Evolutionary conservation across 2,113 vertebrate species (phyloP), one percentile per base, ranked within the genome.

Genomic region (Copsychus sechellarum): DNA sequence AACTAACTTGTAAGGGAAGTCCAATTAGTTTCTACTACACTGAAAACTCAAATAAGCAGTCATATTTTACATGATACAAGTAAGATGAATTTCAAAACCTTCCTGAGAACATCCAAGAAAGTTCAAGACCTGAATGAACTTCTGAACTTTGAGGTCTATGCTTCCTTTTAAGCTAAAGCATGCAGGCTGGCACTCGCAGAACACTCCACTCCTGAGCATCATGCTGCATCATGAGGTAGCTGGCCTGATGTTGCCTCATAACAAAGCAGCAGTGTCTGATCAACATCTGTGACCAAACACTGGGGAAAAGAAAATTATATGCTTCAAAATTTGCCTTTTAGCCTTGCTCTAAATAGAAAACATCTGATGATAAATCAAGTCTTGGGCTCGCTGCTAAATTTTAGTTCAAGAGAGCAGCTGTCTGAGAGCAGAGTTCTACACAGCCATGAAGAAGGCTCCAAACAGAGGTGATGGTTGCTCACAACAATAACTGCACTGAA

Each of bases 201-300:
- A 82, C 67, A 81, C 70, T 87, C 57, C 24, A 9, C 31, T 91
- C 56, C 57, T 19, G 42, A 87, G 31, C 48, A 86, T 31, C 64
- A 92, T 7, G 62, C 84, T 95, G 78, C 93, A 97, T 36, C 76
- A 86, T n/a, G 48, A 69, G 54, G 48, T 5, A 96, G 91, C 88
- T 82, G 56, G 87, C 40, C 51, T 82, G 47, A 81, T 36, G 86
- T 33, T 15, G 20, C 34, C 83, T 70, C 73, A 23, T 56, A 87
- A 97, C 90, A 98, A 96, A 94, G 93, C 83, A 79, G 90, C 74
- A 96, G 93, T 93, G 95, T 95, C 88, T 91, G 81, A 97, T 54
- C 38, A 93, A 92, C 88, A 89, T 91, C 77, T 26, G 8, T 45
- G 70, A 88, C 86, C 86, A 96, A 94, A 88, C 79, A 94, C 21